Conservation (phyloP, 92 coral and sea anemone species). For the Heteractis magnifica region DNA sequence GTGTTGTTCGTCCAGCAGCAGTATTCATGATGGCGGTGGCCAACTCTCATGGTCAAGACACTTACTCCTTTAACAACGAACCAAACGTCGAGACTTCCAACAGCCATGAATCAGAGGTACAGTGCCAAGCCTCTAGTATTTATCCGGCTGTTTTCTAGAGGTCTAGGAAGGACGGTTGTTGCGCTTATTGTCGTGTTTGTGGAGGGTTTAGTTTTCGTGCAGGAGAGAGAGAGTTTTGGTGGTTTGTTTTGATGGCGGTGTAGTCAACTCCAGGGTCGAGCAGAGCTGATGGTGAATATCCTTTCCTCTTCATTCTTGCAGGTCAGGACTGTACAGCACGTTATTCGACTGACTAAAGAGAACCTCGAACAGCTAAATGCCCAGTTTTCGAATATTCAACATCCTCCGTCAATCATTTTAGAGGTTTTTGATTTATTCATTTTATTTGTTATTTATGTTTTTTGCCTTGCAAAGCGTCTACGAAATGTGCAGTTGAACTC, state of each 20-base stretch:
- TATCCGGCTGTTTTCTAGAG: conserved; percentile 2
- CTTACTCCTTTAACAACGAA: conserved; percentile 53
- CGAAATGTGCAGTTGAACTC: conserved; percentile 31
- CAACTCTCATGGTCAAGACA: conserved; percentile 65
- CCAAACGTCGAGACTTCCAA: conserved; percentile 64
- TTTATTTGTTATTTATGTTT: background rate
- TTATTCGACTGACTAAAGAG: conserved; percentile 86
- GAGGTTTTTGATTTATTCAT: conserved; percentile 69
- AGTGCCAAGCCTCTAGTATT: conserved; percentile 12
- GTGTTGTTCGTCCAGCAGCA: conserved; percentile 60
- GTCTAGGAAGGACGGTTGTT: conserved; percentile 1
- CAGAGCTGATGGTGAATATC: conserved; percentile 29
- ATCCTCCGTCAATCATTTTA: conserved; percentile 95
- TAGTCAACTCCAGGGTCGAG: conserved; percentile 41
- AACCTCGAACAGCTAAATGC: conserved; percentile 90
- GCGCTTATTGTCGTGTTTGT: conserved; percentile 11
- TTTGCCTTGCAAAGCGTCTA: conserved; percentile 30
- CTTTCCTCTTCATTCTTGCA: conserved; percentile 50
- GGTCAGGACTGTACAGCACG: conserved; percentile 91
- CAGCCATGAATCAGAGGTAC: conserved; percentile 84
- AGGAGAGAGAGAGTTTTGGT: conserved; percentile 29
- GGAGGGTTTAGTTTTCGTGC: conserved; percentile 61
- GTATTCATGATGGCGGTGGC: conserved; percentile 83
- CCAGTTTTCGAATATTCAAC: conserved; percentile 77
- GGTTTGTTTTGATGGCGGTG: conserved; percentile 80